Conservation (phyloP, 1,140 invertebrate species). For the Drosophila lacteicornis region DNA sequence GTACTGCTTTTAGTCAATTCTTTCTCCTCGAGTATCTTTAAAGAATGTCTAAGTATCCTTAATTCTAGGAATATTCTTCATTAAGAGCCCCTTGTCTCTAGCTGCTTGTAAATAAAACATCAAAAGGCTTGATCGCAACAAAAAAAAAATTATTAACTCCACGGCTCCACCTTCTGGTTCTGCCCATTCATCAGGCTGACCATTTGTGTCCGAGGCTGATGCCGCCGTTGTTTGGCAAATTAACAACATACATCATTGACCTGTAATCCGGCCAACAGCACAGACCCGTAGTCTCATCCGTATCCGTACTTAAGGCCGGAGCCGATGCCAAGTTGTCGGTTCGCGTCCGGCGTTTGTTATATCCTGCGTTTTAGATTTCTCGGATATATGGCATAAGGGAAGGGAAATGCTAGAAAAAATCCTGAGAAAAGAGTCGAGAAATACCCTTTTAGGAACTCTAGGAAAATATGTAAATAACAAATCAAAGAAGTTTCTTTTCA, state of each 20-base stretch:
- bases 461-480: background rate
- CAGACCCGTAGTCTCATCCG: slow-evolving; percentile 10
- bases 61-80: background rate
- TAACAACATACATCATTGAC: slow-evolving; percentile 72
- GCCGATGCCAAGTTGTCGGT: slow-evolving; percentile 29
- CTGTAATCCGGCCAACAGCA: slow-evolving; percentile 43
- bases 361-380: slow-evolving; percentile 7
- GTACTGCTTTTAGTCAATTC: background rate
- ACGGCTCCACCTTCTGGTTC: slow-evolving; percentile 9
- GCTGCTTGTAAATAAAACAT: slow-evolving; percentile 47
- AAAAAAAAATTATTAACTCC: slow-evolving; percentile 3
- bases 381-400: background rate
- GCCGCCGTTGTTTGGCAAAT: slow-evolving; percentile 61
- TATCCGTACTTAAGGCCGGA: slow-evolving; percentile 10
- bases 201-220: slow-evolving; percentile 27
- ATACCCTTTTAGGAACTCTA: background rate
- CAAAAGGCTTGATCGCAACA: slow-evolving; percentile 28
- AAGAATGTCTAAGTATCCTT: background rate
- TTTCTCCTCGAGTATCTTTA: background rate
- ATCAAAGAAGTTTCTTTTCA: too few relatives aligned
- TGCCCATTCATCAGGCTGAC: slow-evolving; percentile 13
- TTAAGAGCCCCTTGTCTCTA: slow-evolving; percentile 11
- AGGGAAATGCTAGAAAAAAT: background rate
- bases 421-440: background rate
- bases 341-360: slow-evolving; percentile 20